Conservation (phyloP, 2,113 vertebrate species). For the Microcebus tavaratra region DNA sequence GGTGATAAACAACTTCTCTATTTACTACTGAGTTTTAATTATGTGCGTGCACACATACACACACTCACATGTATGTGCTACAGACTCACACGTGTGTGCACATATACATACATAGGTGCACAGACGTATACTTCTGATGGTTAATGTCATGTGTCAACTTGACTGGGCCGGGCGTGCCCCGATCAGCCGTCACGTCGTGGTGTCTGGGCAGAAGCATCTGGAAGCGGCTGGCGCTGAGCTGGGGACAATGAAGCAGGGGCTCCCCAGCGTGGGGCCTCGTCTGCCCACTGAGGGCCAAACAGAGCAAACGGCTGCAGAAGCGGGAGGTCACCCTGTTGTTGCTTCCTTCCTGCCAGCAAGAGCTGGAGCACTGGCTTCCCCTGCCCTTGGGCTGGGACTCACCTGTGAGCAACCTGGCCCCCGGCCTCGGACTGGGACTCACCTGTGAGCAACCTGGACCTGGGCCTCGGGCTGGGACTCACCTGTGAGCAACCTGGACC, state of each 20-base stretch:
- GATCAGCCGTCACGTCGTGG: rapidly evolving
- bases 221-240: neutral
- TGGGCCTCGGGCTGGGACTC: too few species aligned
- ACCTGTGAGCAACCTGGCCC: rapidly evolving
- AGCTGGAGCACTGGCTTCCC: neutral
- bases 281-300: rapidly evolving
- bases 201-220: too few species aligned
- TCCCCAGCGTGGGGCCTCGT: neutral
- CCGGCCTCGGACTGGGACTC: too few species aligned
- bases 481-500: too few species aligned
- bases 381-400: too few species aligned
- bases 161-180: rapidly evolving
- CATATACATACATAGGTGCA: neutral
- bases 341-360: neutral
- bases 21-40: neutral
- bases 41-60: rapidly evolving
- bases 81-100: neutral
- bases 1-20: rapidly evolving
- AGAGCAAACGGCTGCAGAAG: neutral
- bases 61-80: too few species aligned
- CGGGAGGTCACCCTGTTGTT: neutral
- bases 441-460: too few species aligned
- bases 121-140: neutral
- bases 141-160: too few species aligned
- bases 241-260: neutral